Conservation (phyloP, 2,797 vertebrate species). For the Hippocampus kuda region DNA sequence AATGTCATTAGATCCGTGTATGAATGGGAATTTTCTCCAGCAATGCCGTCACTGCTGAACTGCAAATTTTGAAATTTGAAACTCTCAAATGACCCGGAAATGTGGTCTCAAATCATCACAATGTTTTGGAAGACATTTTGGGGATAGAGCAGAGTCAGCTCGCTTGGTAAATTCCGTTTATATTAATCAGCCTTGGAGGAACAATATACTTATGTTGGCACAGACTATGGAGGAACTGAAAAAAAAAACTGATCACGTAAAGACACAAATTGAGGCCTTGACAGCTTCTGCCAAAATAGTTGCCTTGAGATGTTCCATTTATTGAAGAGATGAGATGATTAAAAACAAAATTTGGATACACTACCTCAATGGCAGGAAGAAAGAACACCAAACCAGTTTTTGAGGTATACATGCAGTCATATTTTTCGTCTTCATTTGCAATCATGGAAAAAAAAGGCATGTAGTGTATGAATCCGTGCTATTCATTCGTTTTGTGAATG, state of each 20-base stretch:
- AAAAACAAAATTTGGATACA: too few relatives aligned
- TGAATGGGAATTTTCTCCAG: neutral
- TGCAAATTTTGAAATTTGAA: neutral
- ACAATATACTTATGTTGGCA: neutral
- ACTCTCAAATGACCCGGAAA: neutral
- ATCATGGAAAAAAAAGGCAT: too few relatives aligned
- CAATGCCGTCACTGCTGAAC: neutral
- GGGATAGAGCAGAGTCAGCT: neutral
- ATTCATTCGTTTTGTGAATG: too few relatives aligned
- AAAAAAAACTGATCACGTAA: neutral
- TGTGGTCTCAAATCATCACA: neutral
- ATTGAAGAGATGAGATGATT: too few relatives aligned
- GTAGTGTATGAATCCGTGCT: too few relatives aligned
- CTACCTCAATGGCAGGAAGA: too few relatives aligned
- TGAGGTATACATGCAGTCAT: too few relatives aligned
- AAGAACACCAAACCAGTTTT: too few relatives aligned
- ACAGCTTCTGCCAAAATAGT: too few relatives aligned
- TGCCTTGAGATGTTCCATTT: too few relatives aligned
- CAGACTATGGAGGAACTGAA: neutral
- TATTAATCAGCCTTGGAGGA: neutral
- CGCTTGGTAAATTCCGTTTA: neutral
- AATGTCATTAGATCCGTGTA: neutral
- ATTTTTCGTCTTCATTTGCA: too few relatives aligned
- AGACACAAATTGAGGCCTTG: too few relatives aligned
- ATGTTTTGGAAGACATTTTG: neutral